A percentile compares a stretch with the other conserved stretches of the same genome.
These are phyloP conservation scores for Furnarius figulus DNA, from an alignment of 2,113 vertebrate species.

Conservation along the genomic window DNA sequence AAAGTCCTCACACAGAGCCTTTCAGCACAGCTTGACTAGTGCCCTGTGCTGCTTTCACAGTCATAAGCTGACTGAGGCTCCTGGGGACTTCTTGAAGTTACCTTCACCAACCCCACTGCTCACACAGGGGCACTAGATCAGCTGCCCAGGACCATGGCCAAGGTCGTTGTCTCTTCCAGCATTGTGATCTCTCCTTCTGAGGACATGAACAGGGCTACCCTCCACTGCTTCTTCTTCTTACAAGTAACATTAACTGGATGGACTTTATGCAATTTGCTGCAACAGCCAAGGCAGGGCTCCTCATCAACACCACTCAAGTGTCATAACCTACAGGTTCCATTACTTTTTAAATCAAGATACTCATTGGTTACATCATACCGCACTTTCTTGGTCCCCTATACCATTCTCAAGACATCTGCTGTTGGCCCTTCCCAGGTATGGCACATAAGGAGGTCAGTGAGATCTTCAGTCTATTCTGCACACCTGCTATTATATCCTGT, in stretches of 20 bases:
- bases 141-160: background rate
- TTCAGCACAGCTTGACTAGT: background rate
- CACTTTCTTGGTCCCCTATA: background rate
- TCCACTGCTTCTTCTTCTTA: background rate
- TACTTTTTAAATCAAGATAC: background rate
- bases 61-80: background rate
- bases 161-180: background rate
- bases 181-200: background rate
- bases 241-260: rapidly evolving
- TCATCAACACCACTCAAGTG: background rate
- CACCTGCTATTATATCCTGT: background rate
- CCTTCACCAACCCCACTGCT: background rate
- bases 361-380: background rate
- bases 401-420: background rate
- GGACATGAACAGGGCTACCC: background rate
- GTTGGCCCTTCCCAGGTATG: background rate
- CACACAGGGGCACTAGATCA: background rate
- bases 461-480: background rate
- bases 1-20: background rate
- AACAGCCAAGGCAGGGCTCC: background rate
- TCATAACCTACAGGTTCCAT: background rate
- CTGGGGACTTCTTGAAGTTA: background rate
- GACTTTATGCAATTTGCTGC: background rate
- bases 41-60: background rate
- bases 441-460: background rate